Evolutionary conservation across 2,113 vertebrate species (phyloP), one percentile per base, ranked within the genome.

Genomic region (Prionailurus viverrinus): DNA sequence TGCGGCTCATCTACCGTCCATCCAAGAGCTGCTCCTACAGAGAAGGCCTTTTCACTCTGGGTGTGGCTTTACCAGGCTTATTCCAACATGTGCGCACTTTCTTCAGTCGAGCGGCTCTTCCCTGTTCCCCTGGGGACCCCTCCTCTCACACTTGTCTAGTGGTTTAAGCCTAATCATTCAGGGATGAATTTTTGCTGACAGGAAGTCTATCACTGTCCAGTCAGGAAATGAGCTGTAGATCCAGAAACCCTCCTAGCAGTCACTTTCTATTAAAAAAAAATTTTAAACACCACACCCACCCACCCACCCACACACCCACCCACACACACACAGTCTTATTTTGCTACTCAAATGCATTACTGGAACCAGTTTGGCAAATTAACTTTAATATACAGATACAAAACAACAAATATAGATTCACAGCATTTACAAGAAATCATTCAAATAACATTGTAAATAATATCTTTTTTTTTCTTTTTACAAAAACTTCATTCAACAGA

Each of bases 351-450:
- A 80, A 94, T 45, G 45, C 48, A 97, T 29, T 66, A 61, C 51
- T 53, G 84, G 48, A 91, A 94, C 48, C 41, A 63, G 61, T 65
- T 94, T 98, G 97, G 97, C 98, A 98, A 97, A 96, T 98, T 97
- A 98, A 98, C 97, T 98, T 98, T 98, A 99, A 98, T 97, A 98
- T 94, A 92, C 96, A 98, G 91, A 98, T 98, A 97, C 95, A 98
- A 98, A 98, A 98, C 95, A 98, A 98, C 33, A 97, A 98, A 98
- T 98, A 98, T 96, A 98, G 97, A 98, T 98, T 98, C 98, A 97
- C 96, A 98, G 97, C 96, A 98, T 98, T 98, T 98, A 98, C 97
- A 98, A 98, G 97, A 96, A 98, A 93, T 97, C 94, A 96, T 98
- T 92, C 74, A 97, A 95, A 98, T 97, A 98, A 98, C 98, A 74